Percentiles rank a stretch among this genome's conserved stretches.
Conservation (phyloP, 2,888 invertebrate genomes). For the Acanthoscelides obtectus region DNA sequence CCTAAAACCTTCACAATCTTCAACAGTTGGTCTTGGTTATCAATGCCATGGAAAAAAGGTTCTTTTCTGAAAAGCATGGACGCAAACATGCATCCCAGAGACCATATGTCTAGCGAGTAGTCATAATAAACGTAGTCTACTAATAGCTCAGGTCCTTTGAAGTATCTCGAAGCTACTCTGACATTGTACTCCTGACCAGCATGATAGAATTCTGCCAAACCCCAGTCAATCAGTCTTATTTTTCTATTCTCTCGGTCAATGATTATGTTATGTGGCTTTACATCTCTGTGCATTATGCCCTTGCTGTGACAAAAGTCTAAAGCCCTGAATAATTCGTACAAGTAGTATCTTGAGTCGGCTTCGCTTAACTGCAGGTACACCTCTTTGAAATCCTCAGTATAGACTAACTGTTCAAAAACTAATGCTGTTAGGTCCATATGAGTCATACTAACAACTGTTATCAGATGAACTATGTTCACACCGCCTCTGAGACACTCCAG, state of each 20-base stretch:
- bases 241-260: conserved; percentile 39
- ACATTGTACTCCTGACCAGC: conserved; percentile 46
- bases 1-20: conserved; percentile 42
- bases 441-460: conserved; percentile 34
- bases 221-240: conserved; percentile 44
- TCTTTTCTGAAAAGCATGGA: conserved; percentile 45
- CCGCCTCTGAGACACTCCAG: conserved; percentile 42
- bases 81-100: conserved; percentile 45
- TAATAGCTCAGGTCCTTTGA: conserved; percentile 44
- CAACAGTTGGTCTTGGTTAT: conserved; percentile 43
- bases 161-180: conserved; percentile 44
- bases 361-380: conserved; percentile 43
- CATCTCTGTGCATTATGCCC: conserved; percentile 46
- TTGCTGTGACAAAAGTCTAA: conserved; percentile 45
- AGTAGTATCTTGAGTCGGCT: conserved; percentile 39
- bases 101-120: conserved; percentile 47
- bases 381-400: conserved; percentile 44
- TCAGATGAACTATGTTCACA: conserved; percentile 39
- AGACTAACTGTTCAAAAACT: conserved; percentile 41
- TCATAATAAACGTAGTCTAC: conserved; percentile 45
- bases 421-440: conserved; percentile 36
- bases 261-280: conserved; percentile 46
- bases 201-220: conserved; percentile 45
- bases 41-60: conserved; percentile 44
- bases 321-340: conserved; percentile 47